These are phyloP conservation scores for Chelon auratus DNA, from an alignment of 2,797 vertebrate species.

Conservation along the genomic window DNA sequence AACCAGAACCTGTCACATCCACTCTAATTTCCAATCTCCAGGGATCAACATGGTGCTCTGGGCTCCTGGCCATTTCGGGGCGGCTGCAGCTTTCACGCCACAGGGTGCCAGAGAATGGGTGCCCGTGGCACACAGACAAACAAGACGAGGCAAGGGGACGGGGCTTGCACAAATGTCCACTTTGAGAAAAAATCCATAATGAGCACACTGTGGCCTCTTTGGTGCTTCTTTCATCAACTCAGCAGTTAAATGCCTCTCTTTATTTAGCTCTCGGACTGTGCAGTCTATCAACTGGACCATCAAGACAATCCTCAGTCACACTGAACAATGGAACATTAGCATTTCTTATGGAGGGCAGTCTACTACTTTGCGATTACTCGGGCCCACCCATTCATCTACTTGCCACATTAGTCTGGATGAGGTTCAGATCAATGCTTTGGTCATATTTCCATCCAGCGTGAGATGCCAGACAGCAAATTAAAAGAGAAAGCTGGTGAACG, in stretches of 20 bases:
- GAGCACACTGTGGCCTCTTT: constrained; percentile 79
- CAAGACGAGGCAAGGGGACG: constrained; percentile 76
- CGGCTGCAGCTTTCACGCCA: constrained; percentile 57
- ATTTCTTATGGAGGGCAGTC: constrained; percentile 60
- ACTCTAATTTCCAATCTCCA: constrained; percentile 59
- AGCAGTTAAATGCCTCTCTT: constrained; percentile 77
- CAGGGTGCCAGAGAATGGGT: constrained; percentile 68
- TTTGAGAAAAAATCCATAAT: constrained; percentile 81
- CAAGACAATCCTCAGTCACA: constrained; percentile 77
- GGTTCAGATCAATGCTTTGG: constrained; percentile 56
- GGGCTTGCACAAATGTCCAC: constrained; percentile 79
- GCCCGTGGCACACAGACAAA: constrained; percentile 72
- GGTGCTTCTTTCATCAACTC: constrained; percentile 76
- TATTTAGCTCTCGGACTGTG: constrained; percentile 76
- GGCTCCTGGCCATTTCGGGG: constrained; percentile 59
- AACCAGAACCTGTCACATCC: constrained; percentile 74
- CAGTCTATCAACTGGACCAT: constrained; percentile 80
- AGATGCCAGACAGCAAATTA: constrained; percentile 71
- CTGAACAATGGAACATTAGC: constrained; percentile 71
- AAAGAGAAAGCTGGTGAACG: constrained; percentile 64
- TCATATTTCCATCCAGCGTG: constrained; percentile 64
- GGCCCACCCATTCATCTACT: constrained; percentile 59
- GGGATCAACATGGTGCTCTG: constrained; percentile 58
- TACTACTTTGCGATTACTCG: constrained; percentile 61
- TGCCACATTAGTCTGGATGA: constrained; percentile 57